A percentile compares a stretch with the other conserved stretches of the same genome.
Evolutionary conservation across 2,888 invertebrate species (phyloP).

Genomic region (Drosophila acutilabella): DNA sequence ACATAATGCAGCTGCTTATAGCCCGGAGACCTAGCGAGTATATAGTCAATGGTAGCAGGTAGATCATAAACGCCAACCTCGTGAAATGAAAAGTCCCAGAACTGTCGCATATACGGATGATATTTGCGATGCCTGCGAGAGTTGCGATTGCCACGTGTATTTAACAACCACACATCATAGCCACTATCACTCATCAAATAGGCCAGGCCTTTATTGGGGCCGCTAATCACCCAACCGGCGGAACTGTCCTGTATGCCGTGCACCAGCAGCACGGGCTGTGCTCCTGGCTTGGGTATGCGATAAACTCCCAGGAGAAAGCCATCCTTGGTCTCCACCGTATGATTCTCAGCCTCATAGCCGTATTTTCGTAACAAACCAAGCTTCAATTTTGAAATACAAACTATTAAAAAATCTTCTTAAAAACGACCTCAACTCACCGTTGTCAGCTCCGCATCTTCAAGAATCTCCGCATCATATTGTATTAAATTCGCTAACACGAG

Average conservation of each 20-base stretch:
- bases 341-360: constrained; percentile 88
- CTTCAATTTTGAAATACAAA: constrained; percentile 40
- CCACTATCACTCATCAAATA: constrained; percentile 86
- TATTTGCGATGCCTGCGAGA: constrained; percentile 85
- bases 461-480: constrained; percentile 13
- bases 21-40: constrained; percentile 85
- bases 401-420: too few relatives aligned
- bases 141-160: constrained; percentile 88
- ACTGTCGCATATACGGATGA: constrained; percentile 86
- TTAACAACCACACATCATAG: constrained; percentile 88
- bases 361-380: constrained; percentile 85
- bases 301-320: constrained; percentile 91
- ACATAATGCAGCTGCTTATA: constrained; percentile 86
- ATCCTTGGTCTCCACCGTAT: constrained; percentile 89
- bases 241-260: constrained; percentile 91
- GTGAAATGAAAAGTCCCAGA: constrained; percentile 89
- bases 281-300: constrained; percentile 87
- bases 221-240: constrained; percentile 89
- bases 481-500: constrained; percentile 11
- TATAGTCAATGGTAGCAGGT: constrained; percentile 88
- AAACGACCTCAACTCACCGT: constrained; percentile 31
- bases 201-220: constrained; percentile 87
- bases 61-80: constrained; percentile 90
- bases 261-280: constrained; percentile 87
- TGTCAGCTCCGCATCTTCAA: constrained; percentile 47